These are phyloP conservation scores for Pterostichus niger DNA, from an alignment of 2,888 invertebrate species.

Conservation along the genomic window DNA sequence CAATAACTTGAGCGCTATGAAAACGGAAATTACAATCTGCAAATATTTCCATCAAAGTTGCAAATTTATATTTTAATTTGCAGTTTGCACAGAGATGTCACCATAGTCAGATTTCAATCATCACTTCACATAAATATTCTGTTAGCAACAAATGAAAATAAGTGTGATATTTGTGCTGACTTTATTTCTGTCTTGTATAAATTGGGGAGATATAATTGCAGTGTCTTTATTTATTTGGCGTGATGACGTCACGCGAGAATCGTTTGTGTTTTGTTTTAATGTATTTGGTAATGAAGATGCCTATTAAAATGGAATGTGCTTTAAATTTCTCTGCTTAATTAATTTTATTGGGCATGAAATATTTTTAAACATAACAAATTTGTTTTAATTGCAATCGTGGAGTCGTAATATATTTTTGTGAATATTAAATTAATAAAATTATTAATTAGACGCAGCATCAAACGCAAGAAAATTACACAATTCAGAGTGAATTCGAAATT, in stretches of 20 bases:
- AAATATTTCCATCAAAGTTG: too few relatives aligned
- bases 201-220: slow-evolving; percentile 38
- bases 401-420: slow-evolving; percentile 7
- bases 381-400: slow-evolving; percentile 26
- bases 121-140: too few relatives aligned
- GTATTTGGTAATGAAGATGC: slow-evolving; percentile 49
- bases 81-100: too few relatives aligned
- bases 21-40: too few relatives aligned
- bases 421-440: slow-evolving; percentile 38
- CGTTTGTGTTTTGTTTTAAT: slow-evolving; percentile 23
- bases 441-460: slow-evolving; percentile 12
- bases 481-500: too few relatives aligned
- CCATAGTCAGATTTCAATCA: too few relatives aligned
- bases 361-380: slow-evolving; percentile 48
- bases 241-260: slow-evolving; percentile 26
- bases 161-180: not conserved
- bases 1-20: too few relatives aligned
- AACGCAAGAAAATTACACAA: too few relatives aligned
- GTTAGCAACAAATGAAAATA: too few relatives aligned
- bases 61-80: too few relatives aligned
- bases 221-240: slow-evolving; percentile 12
- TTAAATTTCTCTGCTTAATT: slow-evolving; percentile 31
- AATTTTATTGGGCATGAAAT: slow-evolving; percentile 47
- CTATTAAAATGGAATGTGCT: slow-evolving; percentile 45
- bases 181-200: not conserved